Evolutionary conservation across 2,888 invertebrate species (phyloP), one percentile per base, ranked within the genome.

Genomic region (Polia nebulosa): DNA sequence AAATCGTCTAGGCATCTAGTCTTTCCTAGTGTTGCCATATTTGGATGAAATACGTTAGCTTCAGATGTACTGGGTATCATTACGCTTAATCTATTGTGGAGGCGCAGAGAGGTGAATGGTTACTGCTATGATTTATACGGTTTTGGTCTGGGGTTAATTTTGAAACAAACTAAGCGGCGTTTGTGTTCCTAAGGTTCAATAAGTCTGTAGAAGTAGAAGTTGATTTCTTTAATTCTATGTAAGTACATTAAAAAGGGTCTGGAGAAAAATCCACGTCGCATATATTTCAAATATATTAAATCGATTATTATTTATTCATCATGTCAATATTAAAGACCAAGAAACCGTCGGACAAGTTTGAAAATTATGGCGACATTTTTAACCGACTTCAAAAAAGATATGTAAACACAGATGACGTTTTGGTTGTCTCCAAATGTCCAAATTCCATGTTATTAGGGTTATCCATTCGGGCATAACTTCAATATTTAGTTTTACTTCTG

Each of bases 1-100:
- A 47, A 71, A 78, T 78, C 76, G n/a, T 58, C 49, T 60, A 60
- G 58, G 61, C 64, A 64, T 68, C 64, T 51, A 65, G 73, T 68
- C 53, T 64, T 78, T 77, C 76, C 68, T 62, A 57, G 63, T 56
- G 15, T 41, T 17, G 13, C 68, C 73, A 15, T 77, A 73, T 77
- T 61, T 61, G 73, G 78, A 47, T 32, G 27, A 72, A 66, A 58
- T 52, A 59, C 39, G 49, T 52, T 72, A 27, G 45, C 45, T 52
- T 52, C 27, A 53, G 72, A 61, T 72, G 72, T 62, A 22, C 51
- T 29, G 36, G n/a, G 56, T 77, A 76, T 77, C 67, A 63, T 77
- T 59, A 78, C 22, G 47, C 17, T 58, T 36, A 47, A 64, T 68
- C 68, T 73, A 27, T 63, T 59, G 59, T 41, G 17, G 41, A 65